Conservation (phyloP, 1,140 invertebrate genomes). For the Mycetomoellerius zeteki region DNA sequence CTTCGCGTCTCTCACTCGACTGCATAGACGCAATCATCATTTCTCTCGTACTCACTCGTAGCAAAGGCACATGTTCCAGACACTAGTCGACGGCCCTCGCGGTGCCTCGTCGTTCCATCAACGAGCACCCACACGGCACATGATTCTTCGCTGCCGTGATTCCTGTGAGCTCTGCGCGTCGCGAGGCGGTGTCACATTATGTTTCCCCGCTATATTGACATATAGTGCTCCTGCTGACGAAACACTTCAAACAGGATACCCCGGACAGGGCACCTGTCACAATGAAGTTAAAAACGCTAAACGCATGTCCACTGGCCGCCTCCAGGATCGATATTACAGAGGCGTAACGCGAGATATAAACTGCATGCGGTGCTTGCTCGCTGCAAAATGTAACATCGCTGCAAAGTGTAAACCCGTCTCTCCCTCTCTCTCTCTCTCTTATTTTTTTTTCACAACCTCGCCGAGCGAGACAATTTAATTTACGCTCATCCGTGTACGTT, state of each 20-base stretch:
- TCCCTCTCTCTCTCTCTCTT: too few relatives aligned
- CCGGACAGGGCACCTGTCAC: slow-evolving; percentile 60
- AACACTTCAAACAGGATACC: slow-evolving; percentile 44
- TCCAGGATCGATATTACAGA: slow-evolving; percentile 62
- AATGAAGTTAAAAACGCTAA: slow-evolving; percentile 66
- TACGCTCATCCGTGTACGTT: background rate
- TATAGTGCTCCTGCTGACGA: slow-evolving; percentile 29
- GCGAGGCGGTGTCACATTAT: slow-evolving; percentile 41
- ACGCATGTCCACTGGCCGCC: slow-evolving; percentile 62
- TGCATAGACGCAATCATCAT: background rate
- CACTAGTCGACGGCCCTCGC: slow-evolving; percentile 33
- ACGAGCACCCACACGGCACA: slow-evolving; percentile 10
- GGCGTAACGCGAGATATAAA: slow-evolving; percentile 48
- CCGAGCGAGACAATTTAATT: background rate
- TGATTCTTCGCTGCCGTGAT: slow-evolving; percentile 10
- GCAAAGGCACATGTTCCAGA: slow-evolving; percentile 66
- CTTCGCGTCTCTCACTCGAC: background rate
- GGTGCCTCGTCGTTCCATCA: slow-evolving; percentile 48
- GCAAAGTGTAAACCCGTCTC: background rate
- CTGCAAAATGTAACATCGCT: background rate
- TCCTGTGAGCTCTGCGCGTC: background rate
- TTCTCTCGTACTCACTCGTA: slow-evolving; percentile 55
- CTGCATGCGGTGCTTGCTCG: background rate
- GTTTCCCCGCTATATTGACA: slow-evolving; percentile 13
- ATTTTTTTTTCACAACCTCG: background rate